phyloP scores from a whole-genome alignment of 2,888 invertebrate species.

The Lymantria monacha region DNA sequence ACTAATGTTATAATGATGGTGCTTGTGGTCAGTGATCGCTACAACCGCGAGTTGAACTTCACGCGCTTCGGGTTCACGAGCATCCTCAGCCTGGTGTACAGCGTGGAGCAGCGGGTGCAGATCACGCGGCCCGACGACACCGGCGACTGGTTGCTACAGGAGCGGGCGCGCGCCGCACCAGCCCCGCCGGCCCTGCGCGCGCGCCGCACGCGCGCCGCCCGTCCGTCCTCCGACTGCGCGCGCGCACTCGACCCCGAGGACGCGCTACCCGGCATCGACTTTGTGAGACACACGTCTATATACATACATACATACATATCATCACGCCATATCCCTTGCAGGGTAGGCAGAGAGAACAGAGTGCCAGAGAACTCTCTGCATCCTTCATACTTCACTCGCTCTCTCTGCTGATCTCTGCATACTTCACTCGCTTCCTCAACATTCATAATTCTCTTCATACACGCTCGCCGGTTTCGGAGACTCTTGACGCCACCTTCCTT shows the following conservation, averaged over 20 bases:
- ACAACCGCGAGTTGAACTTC: conserved; percentile 57
- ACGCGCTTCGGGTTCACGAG: conserved; percentile 54
- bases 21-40: conserved; percentile 44
- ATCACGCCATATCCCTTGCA: no score
- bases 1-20: no score
- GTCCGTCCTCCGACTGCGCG: conserved; percentile 10
- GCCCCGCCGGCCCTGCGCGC: conserved; percentile 10
- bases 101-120: conserved; percentile 37
- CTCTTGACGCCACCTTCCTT: no score
- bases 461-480: no score
- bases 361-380: no score
- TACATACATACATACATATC: no score
- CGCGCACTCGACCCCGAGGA: conserved; percentile 49
- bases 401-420: no score
- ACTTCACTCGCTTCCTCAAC: no score
- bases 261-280: conserved; percentile 57
- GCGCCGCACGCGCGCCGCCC: conserved; percentile 8
- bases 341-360: no score
- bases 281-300: conserved; percentile 42
- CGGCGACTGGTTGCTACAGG: conserved; percentile 43
- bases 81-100: conserved; percentile 51
- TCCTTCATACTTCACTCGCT: no score
- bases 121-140: conserved; percentile 32
- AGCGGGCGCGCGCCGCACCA: conserved; percentile 12
- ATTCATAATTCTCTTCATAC: no score